These are phyloP conservation scores for Eurytoma adleriae DNA, from an alignment of 2,888 invertebrate species.

Conservation along the genomic window DNA sequence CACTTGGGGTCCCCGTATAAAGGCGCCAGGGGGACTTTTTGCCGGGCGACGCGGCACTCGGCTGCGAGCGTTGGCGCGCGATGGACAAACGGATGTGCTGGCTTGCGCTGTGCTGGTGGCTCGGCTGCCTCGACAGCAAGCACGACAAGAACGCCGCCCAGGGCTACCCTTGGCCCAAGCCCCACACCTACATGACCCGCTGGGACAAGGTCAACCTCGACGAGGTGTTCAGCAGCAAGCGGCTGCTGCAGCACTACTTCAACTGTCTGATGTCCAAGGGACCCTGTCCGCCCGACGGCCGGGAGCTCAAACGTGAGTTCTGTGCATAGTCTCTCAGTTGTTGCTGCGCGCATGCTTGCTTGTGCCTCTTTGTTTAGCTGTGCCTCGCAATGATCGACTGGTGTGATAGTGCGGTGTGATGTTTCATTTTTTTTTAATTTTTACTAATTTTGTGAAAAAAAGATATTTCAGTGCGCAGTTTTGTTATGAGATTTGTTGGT, in stretches of 20 bases:
- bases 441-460: too few species aligned
- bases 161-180: slow-evolving; percentile 59
- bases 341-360: too few species aligned
- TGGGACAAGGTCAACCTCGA: slow-evolving; percentile 86
- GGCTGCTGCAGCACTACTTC: slow-evolving; percentile 84
- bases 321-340: too few species aligned
- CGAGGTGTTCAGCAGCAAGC: slow-evolving; percentile 82
- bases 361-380: too few species aligned
- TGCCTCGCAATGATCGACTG: background rate
- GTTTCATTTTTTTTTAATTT: too few species aligned
- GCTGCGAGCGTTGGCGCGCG: slow-evolving; percentile 6
- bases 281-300: slow-evolving; percentile 85
- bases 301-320: slow-evolving; percentile 84
- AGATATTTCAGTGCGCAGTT: too few species aligned
- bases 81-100: slow-evolving; percentile 59
- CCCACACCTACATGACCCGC: slow-evolving; percentile 76
- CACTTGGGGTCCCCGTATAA: background rate
- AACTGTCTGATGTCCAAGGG: slow-evolving; percentile 83
- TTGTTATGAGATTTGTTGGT: too few species aligned
- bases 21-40: slow-evolving; percentile 37
- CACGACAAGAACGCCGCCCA: slow-evolving; percentile 8
- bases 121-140: slow-evolving; percentile 50
- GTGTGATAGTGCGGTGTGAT: background rate
- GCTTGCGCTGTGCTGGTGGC: slow-evolving; percentile 56
- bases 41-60: slow-evolving; percentile 23